Conservation (phyloP, 2,113 vertebrate genomes). For the Monarcha castaneiventris region DNA sequence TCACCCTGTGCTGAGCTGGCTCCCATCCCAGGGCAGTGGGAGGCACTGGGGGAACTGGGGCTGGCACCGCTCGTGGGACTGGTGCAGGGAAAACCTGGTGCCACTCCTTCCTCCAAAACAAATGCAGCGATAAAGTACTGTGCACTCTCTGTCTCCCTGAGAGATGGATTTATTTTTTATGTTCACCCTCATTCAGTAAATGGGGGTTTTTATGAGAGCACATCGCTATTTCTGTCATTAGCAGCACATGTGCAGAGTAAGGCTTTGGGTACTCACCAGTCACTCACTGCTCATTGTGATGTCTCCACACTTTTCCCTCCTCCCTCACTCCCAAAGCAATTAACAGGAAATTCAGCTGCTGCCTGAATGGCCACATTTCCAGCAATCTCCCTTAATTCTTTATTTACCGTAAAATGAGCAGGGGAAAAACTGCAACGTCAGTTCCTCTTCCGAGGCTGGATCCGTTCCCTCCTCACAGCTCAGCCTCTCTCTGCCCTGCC, state of each 20-base stretch:
- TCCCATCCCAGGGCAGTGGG: not conserved
- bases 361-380: constrained; percentile 42
- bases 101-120: not conserved
- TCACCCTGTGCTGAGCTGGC: not conserved
- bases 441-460: not conserved
- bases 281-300: constrained; percentile 3
- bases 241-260: not conserved
- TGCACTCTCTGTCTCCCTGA: not conserved
- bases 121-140: not conserved
- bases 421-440: not conserved
- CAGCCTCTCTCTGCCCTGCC: not conserved
- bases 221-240: not conserved
- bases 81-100: not conserved
- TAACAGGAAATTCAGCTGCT: constrained; percentile 33
- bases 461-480: not conserved
- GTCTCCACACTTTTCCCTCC: not conserved
- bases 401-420: constrained; percentile 22
- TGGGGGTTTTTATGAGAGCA: not conserved
- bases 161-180: not conserved
- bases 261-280: not conserved
- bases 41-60: not conserved
- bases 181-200: not conserved
- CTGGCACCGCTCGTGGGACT: accelerated
- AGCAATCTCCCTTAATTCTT: constrained; percentile 38
- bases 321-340: not conserved